Evolutionary conservation across 2,888 invertebrate species (phyloP).

Genomic region (Chrysolina oricalcia): DNA sequence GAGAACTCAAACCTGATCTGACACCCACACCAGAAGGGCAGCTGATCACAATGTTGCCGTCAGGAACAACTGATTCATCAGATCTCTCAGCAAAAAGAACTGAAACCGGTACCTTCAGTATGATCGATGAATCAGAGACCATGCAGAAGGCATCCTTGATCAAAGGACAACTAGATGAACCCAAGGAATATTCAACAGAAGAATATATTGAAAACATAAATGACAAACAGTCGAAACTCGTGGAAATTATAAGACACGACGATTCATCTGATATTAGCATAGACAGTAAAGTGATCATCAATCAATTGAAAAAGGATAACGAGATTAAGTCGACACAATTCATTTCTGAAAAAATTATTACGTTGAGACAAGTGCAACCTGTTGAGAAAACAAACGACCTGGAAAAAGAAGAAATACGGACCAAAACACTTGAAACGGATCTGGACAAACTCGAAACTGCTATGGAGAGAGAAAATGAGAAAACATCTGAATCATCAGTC

Average conservation of each 20-base stretch:
- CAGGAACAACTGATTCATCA: slow-evolving; percentile 58
- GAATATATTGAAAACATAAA: neutral
- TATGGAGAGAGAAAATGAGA: neutral
- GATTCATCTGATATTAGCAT: slow-evolving; percentile 30
- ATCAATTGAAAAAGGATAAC: slow-evolving; percentile 19
- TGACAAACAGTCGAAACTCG: neutral
- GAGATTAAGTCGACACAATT: slow-evolving; percentile 35
- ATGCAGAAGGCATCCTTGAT: neutral
- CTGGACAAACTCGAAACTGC: slow-evolving; percentile 2
- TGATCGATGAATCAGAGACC: neutral
- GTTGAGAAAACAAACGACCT: too few relatives aligned
- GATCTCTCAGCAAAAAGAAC: slow-evolving; percentile 57
- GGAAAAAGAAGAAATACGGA: neutral
- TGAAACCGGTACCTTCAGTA: slow-evolving; percentile 27
- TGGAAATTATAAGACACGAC: neutral
- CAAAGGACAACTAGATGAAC: neutral
- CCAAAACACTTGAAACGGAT: neutral
- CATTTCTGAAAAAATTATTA: slow-evolving; percentile 29
- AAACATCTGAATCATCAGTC: neutral
- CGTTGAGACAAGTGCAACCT: too few relatives aligned
- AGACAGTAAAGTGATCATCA: slow-evolving; percentile 35
- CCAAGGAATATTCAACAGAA: neutral
- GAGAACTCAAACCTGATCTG: slow-evolving; percentile 73
- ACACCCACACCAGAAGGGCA: slow-evolving; percentile 73
- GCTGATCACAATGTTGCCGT: slow-evolving; percentile 64